Evolutionary conservation across 2,888 invertebrate genomes (phyloP), one percentile per base, ranked within the genome.

Genomic region (Epsilonema sp.): DNA sequence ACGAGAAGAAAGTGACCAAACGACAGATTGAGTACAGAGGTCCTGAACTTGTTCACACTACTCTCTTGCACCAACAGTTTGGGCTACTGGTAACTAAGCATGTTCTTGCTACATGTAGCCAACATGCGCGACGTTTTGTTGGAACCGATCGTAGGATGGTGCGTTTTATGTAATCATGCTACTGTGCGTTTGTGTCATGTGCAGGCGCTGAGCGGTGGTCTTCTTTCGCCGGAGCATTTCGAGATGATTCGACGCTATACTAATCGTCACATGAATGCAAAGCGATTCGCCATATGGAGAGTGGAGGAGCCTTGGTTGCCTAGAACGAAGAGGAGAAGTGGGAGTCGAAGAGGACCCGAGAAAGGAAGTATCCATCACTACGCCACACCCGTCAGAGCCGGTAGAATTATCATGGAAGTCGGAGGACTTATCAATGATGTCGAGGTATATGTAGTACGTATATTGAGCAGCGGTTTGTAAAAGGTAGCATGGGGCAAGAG

Each of bases 221-320:
- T 84, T 54, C 59, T 94, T 56, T 74, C 73, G 49, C 73, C 73
- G 65, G 77, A 78, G 40, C 89, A 92, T 66, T 78, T 83, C 65
- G 90, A 94, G 71, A 80, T 85, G 79, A 74, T 85, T 24, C 78
- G 94, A 63, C 67, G 80, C 36, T 70, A 73, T 1, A 67, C 92
- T 25, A 79, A 81, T 47, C 74, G 81, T 43, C 79, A 80, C 59
- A 74, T 94, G 60, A 79, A 89, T 57, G 67, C 74, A 21, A 76
- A 74, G 52, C 75, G 77, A 49, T 99, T 92, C 73, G 86, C 89
- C 0, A 72, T 85, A 26, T 99, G 92, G 90, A 73, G 97, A 57
- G 72, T 97, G 0, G 86, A 87, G 58, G 72, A 85, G 0, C 90
- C 92, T 0, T 99, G 94, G 94, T 87, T 92, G 60, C 82, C 94